These are phyloP conservation scores for Andricus grossulariae DNA, from an alignment of 1,140 invertebrate genomes.

Conservation along the genomic window DNA sequence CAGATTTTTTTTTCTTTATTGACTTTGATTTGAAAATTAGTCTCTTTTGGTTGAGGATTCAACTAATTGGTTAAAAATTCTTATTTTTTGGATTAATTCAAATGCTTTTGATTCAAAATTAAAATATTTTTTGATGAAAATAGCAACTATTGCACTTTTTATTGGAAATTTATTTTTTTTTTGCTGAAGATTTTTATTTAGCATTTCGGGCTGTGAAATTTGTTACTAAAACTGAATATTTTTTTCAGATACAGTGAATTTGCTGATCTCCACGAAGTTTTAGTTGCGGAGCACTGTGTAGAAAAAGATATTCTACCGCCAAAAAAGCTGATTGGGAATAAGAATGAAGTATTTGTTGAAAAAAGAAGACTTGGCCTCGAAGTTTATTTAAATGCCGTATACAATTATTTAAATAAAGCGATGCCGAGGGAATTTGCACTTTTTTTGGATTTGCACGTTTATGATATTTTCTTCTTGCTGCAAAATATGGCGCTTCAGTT, in stretches of 20 bases:
- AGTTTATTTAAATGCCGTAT: slow-evolving; percentile 86
- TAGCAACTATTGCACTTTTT: too few relatives aligned
- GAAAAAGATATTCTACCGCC: slow-evolving; percentile 91
- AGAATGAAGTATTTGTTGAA: slow-evolving; percentile 89
- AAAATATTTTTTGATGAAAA: too few relatives aligned
- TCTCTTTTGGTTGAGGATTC: too few relatives aligned
- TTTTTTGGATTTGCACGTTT: slow-evolving; percentile 88
- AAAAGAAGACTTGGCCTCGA: slow-evolving; percentile 87
- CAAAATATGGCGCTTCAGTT: slow-evolving; percentile 86
- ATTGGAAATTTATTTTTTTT: too few relatives aligned
- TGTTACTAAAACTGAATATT: neutral
- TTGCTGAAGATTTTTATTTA: too few relatives aligned
- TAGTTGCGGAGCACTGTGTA: slow-evolving; percentile 86
- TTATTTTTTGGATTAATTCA: too few relatives aligned
- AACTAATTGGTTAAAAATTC: too few relatives aligned
- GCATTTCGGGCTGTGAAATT: too few relatives aligned
- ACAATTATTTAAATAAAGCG: slow-evolving; percentile 83
- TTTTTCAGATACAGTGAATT: slow-evolving; percentile 88
- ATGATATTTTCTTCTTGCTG: slow-evolving; percentile 88
- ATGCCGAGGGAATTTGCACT: slow-evolving; percentile 86
- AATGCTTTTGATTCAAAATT: too few relatives aligned
- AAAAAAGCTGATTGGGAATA: slow-evolving; percentile 91
- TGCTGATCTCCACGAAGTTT: slow-evolving; percentile 88
- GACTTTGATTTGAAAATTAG: too few relatives aligned
- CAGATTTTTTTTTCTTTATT: too few relatives aligned